Evolutionary conservation across 1,140 invertebrate genomes (phyloP), one percentile per base, ranked within the genome.

Genomic region (Bombus superbus): DNA sequence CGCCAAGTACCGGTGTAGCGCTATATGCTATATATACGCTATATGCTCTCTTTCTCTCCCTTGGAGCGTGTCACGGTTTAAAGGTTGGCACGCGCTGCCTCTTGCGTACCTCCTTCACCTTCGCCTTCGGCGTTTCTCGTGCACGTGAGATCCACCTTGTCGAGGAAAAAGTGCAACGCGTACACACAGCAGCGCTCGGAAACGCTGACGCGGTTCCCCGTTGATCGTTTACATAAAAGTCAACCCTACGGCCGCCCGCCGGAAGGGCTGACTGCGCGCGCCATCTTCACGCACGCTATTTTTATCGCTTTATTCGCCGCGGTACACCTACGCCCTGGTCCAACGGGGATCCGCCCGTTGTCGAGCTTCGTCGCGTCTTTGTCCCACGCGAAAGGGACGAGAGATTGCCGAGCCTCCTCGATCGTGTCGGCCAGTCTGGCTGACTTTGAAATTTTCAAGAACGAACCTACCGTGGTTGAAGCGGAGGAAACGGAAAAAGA

Each of bases 151-250:
- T 28, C 9, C 13, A 40, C 42, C 76, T 57, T 32, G 59, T 81
- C 81, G 40, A 25, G 35, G 66, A 85, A 86, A 89, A 89, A 89
- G 81, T 89, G 88, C 88, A 86, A 69, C 66, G 81, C 80, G 47
- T 68, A 18, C 35, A 38, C 6, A 2, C 18, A 62, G n/a, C 76
- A 78, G 78, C 18, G 84, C 57, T 35, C 25, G 15, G 79, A 78
- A 90, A 85, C 47, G 88, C 88, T 90, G 86, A 90, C 86, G 77
- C 40, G 75, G 79, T 79, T 22, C 44, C 42, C 44, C 77, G 59
- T 42, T 72, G 88, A 88, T 88, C 86, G 88, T 90, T 88, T 90
- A 84, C 88, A 86, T 90, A 78, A 83, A 90, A 90, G 86, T 88
- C 85, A 84, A 32, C 75, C 72, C 66, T 64, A 8, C n/a, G 47